A percentile compares a stretch with the other conserved stretches of the same genome.
Evolutionary conservation across 2,797 vertebrate species (phyloP).

Genomic region (Buphagus erythrorhynchus): DNA sequence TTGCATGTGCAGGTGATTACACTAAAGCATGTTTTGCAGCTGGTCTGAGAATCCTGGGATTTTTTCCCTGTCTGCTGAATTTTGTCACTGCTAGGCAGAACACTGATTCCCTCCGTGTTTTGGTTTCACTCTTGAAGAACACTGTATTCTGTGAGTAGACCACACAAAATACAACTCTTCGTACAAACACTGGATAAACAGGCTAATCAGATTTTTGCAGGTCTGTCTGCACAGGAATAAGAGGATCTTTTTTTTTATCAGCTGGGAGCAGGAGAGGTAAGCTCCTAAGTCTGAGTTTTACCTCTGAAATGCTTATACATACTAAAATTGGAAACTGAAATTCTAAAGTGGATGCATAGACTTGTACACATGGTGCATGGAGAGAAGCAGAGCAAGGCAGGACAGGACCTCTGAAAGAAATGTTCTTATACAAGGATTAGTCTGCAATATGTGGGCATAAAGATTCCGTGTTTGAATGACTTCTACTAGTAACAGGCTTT

Average conservation of each 20-base stretch:
- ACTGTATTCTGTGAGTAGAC: neutral
- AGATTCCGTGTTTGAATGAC: neutral
- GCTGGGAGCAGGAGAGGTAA: neutral
- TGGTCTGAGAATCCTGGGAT: neutral
- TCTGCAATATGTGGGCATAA: neutral
- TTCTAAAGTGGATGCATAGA: neutral
- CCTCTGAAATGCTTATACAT: neutral
- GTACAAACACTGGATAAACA: neutral
- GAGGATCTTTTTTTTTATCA: neutral
- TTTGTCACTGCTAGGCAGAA: neutral
- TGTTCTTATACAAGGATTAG: neutral
- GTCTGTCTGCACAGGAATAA: neutral
- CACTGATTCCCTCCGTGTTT: neutral
- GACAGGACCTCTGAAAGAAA: neutral
- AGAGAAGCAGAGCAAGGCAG: neutral
- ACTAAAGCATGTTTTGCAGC: neutral
- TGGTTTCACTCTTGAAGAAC: accelerated
- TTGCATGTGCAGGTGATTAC: neutral
- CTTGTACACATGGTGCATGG: neutral
- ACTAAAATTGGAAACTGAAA: neutral
- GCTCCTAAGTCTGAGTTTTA: neutral
- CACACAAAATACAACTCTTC: neutral
- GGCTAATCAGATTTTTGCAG: neutral
- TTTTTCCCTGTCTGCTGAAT: neutral
- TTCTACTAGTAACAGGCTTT: neutral